phyloP scores from a whole-genome alignment of 2,113 vertebrate species.

The Colinus virginianus region DNA sequence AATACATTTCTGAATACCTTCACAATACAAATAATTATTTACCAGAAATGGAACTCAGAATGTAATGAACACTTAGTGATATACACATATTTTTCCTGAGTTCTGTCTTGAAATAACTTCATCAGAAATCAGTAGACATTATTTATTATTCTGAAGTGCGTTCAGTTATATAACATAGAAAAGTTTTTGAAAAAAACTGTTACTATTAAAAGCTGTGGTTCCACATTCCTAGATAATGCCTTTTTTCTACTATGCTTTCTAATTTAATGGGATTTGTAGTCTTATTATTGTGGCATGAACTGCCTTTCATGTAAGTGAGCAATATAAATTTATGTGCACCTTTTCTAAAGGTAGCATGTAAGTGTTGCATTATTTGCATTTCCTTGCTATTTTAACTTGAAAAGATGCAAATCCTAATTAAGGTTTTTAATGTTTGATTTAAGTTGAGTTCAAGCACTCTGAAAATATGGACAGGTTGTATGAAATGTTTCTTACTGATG shows the following conservation, averaged over 20 bases:
- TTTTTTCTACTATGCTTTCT: not conserved
- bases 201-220: not conserved
- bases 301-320: not conserved
- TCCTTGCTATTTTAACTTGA: not conserved
- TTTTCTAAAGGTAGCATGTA: not conserved
- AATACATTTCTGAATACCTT: not conserved
- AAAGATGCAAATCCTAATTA: not conserved
- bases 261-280: not conserved
- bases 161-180: not conserved
- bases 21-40: not conserved
- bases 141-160: not conserved
- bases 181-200: not conserved
- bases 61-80: not conserved
- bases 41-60: not conserved
- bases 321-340: not conserved
- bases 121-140: not conserved
- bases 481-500: not conserved
- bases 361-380: not conserved
- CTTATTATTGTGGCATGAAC: not conserved
- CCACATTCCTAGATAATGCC: not conserved
- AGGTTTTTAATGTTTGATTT: not conserved
- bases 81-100: not conserved
- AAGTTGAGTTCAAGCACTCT: not conserved
- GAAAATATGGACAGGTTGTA: not conserved
- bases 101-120: not conserved